phyloP scores from a whole-genome alignment of 2,888 invertebrate species.

The Xanthorhoe designata region DNA sequence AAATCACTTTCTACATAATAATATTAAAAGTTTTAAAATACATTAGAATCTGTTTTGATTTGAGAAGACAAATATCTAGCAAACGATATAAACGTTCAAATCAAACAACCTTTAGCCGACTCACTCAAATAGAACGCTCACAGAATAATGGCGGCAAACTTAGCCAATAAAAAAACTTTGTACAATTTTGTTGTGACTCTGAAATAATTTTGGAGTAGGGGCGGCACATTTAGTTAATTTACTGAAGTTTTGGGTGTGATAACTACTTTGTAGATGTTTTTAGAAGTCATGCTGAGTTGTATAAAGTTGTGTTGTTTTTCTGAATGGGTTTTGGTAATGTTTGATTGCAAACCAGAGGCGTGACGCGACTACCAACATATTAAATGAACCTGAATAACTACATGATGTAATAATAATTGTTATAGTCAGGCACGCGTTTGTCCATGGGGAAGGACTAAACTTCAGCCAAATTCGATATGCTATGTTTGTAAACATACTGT shows the following conservation, averaged over 20 bases:
- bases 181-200: conserved; percentile 30
- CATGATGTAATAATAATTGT: too few relatives aligned
- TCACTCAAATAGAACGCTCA: conserved; percentile 12
- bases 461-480: too few relatives aligned
- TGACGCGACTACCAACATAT: too few relatives aligned
- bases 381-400: too few relatives aligned
- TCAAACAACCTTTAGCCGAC: neutral
- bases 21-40: neutral
- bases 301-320: neutral
- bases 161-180: conserved; percentile 24
- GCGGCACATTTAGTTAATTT: conserved; percentile 2
- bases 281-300: neutral
- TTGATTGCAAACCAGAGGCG: too few relatives aligned
- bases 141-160: conserved; percentile 13
- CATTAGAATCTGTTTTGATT: neutral
- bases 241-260: neutral
- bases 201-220: conserved; percentile 32
- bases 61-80: neutral
- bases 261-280: neutral
- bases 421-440: too few relatives aligned
- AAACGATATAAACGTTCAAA: neutral
- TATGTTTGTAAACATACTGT: too few relatives aligned
- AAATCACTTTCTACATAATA: neutral
- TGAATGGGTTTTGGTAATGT: neutral
- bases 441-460: too few relatives aligned